Percentiles rank a stretch among this genome's conserved stretches.
Evolutionary conservation across 2,888 invertebrate species (phyloP).

Genomic region (Agrochola circellaris): DNA sequence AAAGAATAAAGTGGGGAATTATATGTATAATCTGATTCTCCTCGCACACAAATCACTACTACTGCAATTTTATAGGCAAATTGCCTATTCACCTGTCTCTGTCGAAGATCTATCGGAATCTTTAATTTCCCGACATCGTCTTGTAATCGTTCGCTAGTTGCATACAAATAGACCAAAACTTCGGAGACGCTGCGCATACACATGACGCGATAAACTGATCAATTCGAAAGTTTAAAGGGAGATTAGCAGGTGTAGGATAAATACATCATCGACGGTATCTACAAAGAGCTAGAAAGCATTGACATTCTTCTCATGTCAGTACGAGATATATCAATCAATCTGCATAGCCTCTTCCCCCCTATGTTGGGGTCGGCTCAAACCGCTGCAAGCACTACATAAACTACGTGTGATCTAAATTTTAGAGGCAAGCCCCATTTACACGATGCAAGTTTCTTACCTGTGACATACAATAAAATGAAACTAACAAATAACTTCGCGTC

Average conservation of each 20-base stretch:
- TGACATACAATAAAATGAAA: too few species aligned
- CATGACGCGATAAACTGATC: conserved; percentile 16
- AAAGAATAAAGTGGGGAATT: background rate
- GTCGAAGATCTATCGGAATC: conserved; percentile 22
- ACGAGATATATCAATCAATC: too few species aligned
- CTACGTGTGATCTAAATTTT: too few species aligned
- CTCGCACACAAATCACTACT: background rate
- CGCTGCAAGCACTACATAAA: too few species aligned
- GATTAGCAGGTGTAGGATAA: background rate
- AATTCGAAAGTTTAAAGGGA: conserved; percentile 20
- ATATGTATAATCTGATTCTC: background rate
- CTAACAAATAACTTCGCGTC: too few species aligned
- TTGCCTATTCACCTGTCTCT: background rate
- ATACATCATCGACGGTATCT: background rate
- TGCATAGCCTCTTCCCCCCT: too few species aligned
- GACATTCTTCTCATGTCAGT: background rate
- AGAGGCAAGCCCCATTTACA: too few species aligned
- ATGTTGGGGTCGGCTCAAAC: too few species aligned
- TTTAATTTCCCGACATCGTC: conserved; percentile 4
- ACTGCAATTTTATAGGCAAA: conserved; percentile 14
- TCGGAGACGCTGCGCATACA: background rate
- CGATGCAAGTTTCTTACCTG: too few species aligned
- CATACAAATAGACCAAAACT: conserved; percentile 47
- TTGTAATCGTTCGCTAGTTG: conserved; percentile 1
- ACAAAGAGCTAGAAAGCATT: too few species aligned